A percentile compares a stretch with the other conserved stretches of the same genome.
Conservation (phyloP, 2,888 invertebrate genomes). For the Chirona hameri region DNA sequence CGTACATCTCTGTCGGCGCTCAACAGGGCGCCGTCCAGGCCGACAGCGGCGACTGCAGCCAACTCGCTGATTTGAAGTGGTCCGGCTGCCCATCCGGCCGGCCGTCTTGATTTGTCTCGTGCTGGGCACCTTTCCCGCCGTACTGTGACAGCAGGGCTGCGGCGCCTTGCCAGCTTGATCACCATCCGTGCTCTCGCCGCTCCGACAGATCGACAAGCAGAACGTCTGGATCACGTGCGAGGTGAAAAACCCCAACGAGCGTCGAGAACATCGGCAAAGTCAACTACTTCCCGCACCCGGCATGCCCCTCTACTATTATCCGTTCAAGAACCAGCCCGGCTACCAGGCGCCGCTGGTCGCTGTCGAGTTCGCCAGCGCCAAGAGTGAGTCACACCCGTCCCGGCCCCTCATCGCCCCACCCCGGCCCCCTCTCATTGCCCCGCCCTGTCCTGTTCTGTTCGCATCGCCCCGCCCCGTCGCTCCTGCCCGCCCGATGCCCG, state of each 20-base stretch:
- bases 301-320: conserved; percentile 77
- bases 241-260: conserved; percentile 90
- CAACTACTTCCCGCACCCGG: conserved; percentile 66
- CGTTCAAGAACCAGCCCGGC: conserved; percentile 76
- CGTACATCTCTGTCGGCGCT: too few species aligned
- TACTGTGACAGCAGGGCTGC: not conserved
- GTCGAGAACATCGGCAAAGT: conserved; percentile 90
- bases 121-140: not conserved
- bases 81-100: not conserved
- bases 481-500: too few species aligned
- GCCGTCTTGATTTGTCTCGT: not conserved
- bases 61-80: too few species aligned
- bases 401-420: too few species aligned
- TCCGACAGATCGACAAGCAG: conserved; percentile 46
- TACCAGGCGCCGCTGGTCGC: conserved; percentile 89
- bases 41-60: too few species aligned
- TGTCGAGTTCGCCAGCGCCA: conserved; percentile 76
- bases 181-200: not conserved
- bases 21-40: not conserved
- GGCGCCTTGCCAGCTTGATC: not conserved
- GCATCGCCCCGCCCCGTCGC: too few species aligned
- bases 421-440: too few species aligned
- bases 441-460: too few species aligned
- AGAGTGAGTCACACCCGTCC: conserved; percentile 58
- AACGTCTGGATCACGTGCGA: conserved; percentile 89